Evolutionary conservation across 2,888 invertebrate genomes (phyloP), one percentile per base, ranked within the genome.

Genomic region (Nomada fucata): DNA sequence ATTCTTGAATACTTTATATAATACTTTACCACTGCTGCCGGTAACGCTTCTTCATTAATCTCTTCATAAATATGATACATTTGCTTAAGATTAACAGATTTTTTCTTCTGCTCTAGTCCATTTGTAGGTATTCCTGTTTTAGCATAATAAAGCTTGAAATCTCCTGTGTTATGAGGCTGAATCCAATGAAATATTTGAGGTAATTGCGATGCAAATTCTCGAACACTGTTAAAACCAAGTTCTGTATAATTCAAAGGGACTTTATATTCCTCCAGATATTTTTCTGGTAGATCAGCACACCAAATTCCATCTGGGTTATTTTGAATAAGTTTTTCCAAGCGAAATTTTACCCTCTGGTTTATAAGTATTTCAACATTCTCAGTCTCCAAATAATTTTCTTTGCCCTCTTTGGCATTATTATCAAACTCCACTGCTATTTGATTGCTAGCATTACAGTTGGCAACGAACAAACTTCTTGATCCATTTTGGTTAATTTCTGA

Each of bases 281-380:
- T 65, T 4, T 78, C 76, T 0, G 93, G 92, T 10, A 94, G 72
- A 0, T 93, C 89, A 0, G 92, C 88, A 69, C 93, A 93, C 91
- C 91, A 92, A 36, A 94, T 92, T 1, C 94, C 93, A 5, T 92
- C 84, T 1, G 91, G 89, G 86, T 91, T 63, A 52, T 91, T 90
- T 55, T 89, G 76, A 13, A 93, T 85, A 11, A 94, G 83, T 47
- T 91, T 88, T 52, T 89, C 71, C 13, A 94, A 83, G 29, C 91
- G 88, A 52, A 80, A 74, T 72, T 84, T 90, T 0, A 81, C 84
- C 73, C 87, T 91, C 0, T 89, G 82, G 20, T 76, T 88, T 4
- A 93, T 81, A 0, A 92, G 75, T 18, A 76, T 64, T 7, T 82
- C 60, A n/a, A 65, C 64, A 55, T 69, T 47, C 18, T 79, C 59